These are phyloP conservation scores for Flabesymbios commensalis DNA, from an alignment of 2,888 invertebrate genomes.

Conservation along the genomic window DNA sequence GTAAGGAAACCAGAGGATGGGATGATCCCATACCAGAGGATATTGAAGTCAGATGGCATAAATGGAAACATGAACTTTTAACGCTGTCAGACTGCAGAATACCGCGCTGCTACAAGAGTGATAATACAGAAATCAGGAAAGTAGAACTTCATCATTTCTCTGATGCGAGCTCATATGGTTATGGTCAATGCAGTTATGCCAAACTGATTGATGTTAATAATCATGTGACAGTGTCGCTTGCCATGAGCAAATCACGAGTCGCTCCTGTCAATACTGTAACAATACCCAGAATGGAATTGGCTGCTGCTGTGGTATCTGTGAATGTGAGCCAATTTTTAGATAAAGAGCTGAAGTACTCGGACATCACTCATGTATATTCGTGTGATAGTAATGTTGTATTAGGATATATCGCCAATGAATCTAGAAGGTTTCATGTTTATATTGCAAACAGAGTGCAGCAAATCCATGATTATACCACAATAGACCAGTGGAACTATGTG, in stretches of 20 bases:
- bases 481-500: constrained; percentile 36
- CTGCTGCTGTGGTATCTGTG: constrained; percentile 25
- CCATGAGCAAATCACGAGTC: constrained; percentile 29
- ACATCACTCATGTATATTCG: constrained; percentile 14
- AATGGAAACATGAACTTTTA: constrained; percentile 1
- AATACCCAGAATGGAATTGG: constrained; percentile 33
- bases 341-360: background rate
- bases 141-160: constrained; percentile 7
- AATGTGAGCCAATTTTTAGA: background rate
- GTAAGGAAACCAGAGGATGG: constrained; percentile 19
- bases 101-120: constrained; percentile 11
- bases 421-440: constrained; percentile 34
- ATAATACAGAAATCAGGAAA: constrained; percentile 1
- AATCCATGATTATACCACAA: constrained; percentile 26
- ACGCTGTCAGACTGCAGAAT: background rate
- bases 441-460: constrained; percentile 39
- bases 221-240: background rate
- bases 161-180: constrained; percentile 10
- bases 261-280: constrained; percentile 31
- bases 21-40: constrained; percentile 27
- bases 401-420: constrained; percentile 36
- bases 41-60: background rate
- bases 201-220: background rate
- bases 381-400: constrained; percentile 35
- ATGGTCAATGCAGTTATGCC: constrained; percentile 7